phyloP scores from a whole-genome alignment of 2,888 invertebrate genomes.

The Icerya purchasi region DNA sequence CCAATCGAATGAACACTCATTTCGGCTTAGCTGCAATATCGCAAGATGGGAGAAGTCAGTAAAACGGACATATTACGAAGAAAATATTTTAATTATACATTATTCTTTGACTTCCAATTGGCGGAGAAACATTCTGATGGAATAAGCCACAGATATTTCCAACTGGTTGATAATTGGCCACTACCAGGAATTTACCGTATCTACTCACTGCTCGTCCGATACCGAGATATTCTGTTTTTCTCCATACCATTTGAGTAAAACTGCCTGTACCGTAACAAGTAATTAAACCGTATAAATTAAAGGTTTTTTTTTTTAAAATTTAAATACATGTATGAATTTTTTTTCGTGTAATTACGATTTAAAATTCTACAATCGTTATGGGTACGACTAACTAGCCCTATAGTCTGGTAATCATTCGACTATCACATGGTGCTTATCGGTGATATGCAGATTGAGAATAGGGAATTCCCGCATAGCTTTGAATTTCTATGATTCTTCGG shows the following conservation, averaged over 20 bases:
- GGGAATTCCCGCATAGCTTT: too few species aligned
- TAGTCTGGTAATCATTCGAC: too few species aligned
- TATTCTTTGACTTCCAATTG: too few species aligned
- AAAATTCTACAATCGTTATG: neutral
- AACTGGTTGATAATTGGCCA: constrained; percentile 62
- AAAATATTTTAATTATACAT: too few species aligned
- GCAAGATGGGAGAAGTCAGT: too few species aligned
- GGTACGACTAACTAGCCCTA: too few species aligned
- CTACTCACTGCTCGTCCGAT: constrained; percentile 58
- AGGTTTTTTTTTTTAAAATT: neutral
- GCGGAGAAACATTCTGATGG: constrained; percentile 39
- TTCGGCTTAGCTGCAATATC: too few species aligned
- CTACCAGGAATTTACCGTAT: constrained; percentile 58
- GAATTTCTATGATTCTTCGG: too few species aligned
- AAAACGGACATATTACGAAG: too few species aligned
- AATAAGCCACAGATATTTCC: constrained; percentile 56
- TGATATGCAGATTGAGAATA: too few species aligned
- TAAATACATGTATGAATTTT: neutral
- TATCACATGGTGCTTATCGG: too few species aligned
- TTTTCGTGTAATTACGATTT: neutral
- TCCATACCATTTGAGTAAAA: constrained; percentile 74
- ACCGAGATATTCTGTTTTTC: constrained; percentile 49
- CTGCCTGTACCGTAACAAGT: constrained; percentile 37
- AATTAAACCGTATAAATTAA: neutral
- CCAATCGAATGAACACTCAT: too few species aligned